Conservation (phyloP, 1,140 invertebrate genomes). For the Microplitis mediator region DNA sequence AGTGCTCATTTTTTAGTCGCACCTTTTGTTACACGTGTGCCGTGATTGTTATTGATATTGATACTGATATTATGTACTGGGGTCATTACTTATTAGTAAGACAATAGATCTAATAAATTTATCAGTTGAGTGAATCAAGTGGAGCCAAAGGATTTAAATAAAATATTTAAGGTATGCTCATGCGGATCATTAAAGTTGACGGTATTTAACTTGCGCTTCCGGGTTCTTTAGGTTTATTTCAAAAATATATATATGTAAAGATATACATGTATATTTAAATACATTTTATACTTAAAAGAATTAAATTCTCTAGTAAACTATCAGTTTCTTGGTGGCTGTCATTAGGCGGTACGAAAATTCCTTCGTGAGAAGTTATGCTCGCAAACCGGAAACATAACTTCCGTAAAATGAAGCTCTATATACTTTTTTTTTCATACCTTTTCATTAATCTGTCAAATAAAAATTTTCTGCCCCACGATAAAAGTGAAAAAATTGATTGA, state of each 20-base stretch:
- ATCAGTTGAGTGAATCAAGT: too few relatives aligned
- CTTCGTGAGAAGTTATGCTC: conserved; percentile 28
- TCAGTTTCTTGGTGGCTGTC: conserved; percentile 6
- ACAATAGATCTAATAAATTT: too few relatives aligned
- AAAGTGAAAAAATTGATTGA: too few relatives aligned
- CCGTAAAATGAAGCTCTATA: conserved; percentile 1
- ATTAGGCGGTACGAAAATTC: conserved; percentile 16
- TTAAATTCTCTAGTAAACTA: neutral
- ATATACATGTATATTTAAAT: neutral
- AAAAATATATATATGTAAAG: neutral
- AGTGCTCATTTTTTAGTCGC: too few relatives aligned
- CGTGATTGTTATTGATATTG: too few relatives aligned
- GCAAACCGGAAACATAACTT: conserved; percentile 31
- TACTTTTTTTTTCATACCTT: neutral
- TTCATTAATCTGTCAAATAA: neutral
- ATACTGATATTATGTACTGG: too few relatives aligned
- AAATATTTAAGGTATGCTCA: too few relatives aligned
- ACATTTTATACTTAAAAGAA: neutral
- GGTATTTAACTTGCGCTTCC: neutral
- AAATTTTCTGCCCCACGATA: neutral
- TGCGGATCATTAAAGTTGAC: neutral
- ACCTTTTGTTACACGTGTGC: too few relatives aligned
- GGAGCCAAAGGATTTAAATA: too few relatives aligned
- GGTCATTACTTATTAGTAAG: too few relatives aligned
- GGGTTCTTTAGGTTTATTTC: too few relatives aligned